Evolutionary conservation across 2,113 vertebrate species (phyloP).

Genomic region (Hemichromis elongatus): DNA sequence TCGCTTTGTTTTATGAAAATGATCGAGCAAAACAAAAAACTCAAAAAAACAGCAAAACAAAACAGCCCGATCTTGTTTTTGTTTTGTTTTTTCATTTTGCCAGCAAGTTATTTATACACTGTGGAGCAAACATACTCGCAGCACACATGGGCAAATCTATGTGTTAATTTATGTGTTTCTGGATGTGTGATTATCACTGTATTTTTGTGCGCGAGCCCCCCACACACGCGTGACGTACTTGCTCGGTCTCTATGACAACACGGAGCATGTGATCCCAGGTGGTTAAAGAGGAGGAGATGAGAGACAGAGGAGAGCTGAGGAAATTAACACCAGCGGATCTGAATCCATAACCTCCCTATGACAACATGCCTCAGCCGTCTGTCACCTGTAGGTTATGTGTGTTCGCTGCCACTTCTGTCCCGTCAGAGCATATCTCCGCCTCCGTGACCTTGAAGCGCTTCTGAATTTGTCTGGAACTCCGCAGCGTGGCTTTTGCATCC

Average conservation of each 20-base stretch:
- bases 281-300: slow-evolving; percentile 13
- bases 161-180: slow-evolving; percentile 28
- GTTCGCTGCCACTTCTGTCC: slow-evolving; percentile 98
- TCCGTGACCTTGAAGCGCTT: slow-evolving; percentile 81
- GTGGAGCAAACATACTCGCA: slow-evolving; percentile 9
- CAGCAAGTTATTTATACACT: slow-evolving; percentile 27
- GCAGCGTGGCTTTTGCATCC: slow-evolving; percentile 97
- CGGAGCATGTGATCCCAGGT: slow-evolving; percentile 27
- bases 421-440: slow-evolving; percentile 90
- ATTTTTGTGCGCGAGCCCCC: not conserved
- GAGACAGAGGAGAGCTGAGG: not conserved
- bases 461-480: slow-evolving; percentile 89
- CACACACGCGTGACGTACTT: slow-evolving; percentile 23
- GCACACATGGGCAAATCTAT: not conserved
- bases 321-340: slow-evolving; percentile 30
- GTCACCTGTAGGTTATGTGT: slow-evolving; percentile 98
- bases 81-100: not conserved
- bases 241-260: slow-evolving; percentile 61
- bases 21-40: not conserved
- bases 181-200: slow-evolving; percentile 28
- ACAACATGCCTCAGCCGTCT: slow-evolving; percentile 18
- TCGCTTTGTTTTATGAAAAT: slow-evolving; percentile 24
- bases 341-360: slow-evolving; percentile 11
- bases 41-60: not conserved
- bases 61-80: not conserved